Base-by-base conservation (phyloP, 1,140 invertebrate genomes). In the Caligus rogercresseyi region DNA sequence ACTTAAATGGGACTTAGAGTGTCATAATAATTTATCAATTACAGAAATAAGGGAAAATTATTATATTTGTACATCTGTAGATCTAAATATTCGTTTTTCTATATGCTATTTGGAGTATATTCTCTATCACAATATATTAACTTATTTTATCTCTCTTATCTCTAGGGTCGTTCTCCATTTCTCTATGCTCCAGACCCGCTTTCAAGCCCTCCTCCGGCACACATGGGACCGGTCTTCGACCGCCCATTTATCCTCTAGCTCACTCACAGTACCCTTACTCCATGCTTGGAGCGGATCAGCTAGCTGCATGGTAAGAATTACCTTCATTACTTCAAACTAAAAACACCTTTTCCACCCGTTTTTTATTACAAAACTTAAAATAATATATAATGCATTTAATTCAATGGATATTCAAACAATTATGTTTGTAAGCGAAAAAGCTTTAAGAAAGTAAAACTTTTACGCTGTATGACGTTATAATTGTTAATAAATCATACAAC, bases 251-350 rank as follows among this genome's bases (percentile, higher is more conserved):
- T 43, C 31, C 31, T 43, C 31, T 43, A 43, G 31, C 31, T 43
- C 31, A 43, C n/a, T 43, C 31, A 7, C 31, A 43, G 31, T 60
- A 60, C 24, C 57, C 57, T 25, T 60, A 60, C n/a, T 31, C 24
- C 18, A 60, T 60, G 57, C 57, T 60, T 16, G 57, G 57, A 13
- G 23, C 57, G 18, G 57, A 60, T 31, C 57, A 60, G 43, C 21
- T 60, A 60, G 57, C 57, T 24, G 57, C 57, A 25, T 60, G 57
- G 57, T 60, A 60, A 60, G 16, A 23, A 55, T 13, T 18, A 55
- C n/a, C n/a, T n/a, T n/a, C n/a, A n/a, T 25, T 25, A 14, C 16
- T 54, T 11, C 4, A 16, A n/a, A n/a, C n/a, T n/a, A n/a, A n/a
- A n/a, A n/a, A n/a, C n/a, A n/a, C n/a, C n/a, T n/a, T n/a, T n/a